phyloP scores from a whole-genome alignment of 2,888 invertebrate species.

The Automeris io region DNA sequence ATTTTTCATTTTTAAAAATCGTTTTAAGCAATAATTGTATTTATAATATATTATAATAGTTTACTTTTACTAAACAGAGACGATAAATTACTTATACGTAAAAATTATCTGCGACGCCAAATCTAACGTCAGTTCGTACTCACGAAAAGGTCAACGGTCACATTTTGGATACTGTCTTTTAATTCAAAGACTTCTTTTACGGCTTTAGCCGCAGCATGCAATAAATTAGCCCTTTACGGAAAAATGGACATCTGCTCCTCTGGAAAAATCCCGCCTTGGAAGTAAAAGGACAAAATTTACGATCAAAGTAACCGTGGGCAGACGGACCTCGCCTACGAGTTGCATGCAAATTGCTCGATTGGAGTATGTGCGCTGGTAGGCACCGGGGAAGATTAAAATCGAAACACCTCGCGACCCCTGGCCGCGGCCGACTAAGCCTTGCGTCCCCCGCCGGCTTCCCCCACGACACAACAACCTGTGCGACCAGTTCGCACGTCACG shows the following conservation, averaged over 20 bases:
- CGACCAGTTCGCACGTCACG: constrained; percentile 3
- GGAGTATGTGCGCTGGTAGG: constrained; percentile 45
- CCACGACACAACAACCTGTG: constrained; percentile 7
- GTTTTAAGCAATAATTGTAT: no score
- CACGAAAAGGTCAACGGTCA: constrained; percentile 41
- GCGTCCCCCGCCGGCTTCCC: not conserved
- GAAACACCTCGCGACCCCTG: constrained; percentile 45
- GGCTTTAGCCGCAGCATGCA: constrained; percentile 56
- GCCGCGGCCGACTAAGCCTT: constrained; percentile 9
- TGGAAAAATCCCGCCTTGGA: constrained; percentile 60
- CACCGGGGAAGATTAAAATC: constrained; percentile 52
- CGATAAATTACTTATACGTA: no score
- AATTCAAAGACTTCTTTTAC: constrained; percentile 60
- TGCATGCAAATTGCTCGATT: constrained; percentile 73
- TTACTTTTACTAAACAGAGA: no score
- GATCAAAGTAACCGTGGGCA: constrained; percentile 69
- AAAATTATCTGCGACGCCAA: no score
- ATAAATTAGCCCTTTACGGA: constrained; percentile 69
- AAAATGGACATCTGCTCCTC: constrained; percentile 70
- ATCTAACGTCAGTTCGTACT: no score
- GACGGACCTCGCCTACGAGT: constrained; percentile 63
- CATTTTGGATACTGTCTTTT: constrained; percentile 48
- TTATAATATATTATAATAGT: no score
- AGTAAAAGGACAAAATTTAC: constrained; percentile 74
- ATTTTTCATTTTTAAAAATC: no score